Evolutionary conservation across 1,140 invertebrate genomes (phyloP), one percentile per base, ranked within the genome.

Genomic region (Drosophila sp.): DNA sequence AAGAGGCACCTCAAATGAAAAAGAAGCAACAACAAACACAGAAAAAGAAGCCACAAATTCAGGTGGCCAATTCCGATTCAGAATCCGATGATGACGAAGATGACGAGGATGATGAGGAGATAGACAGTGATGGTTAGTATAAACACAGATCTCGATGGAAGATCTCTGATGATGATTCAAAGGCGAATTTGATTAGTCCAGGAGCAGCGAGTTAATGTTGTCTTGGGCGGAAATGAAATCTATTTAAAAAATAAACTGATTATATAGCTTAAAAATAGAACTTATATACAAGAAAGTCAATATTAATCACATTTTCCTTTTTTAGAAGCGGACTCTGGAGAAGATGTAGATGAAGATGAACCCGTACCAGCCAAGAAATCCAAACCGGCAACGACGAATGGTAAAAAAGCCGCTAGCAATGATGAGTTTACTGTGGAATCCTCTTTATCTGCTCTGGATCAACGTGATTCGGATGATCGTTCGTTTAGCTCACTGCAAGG

Each of bases 401-500:
- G 75, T 30, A 77, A 85, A 33, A 50, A 27, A 23, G 11, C 63
- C 0, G 2, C 32, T n/a, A 29, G 35, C 1, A 82, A 82, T 40
- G 89, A 90, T 60, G 84, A 84, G 0, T 86, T 87, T 11, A 74
- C 76, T 1, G 84, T 87, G 27, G 94, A 78, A 77, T 95, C 95
- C 95, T 76, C 95, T 94, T 44, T 86, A 3, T 41, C 79, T 11
- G 82, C 85, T 0, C 50, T 91, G 35, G 80, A 76, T n/a, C 55
- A 72, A 94, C 95, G 57, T 94, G 95, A 66, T 91, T 93, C 75
- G 67, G 95, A 76, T 93, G 75, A 94, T 93, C 62, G 94, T 93
- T 77, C 93, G 92, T 97, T 97, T 91, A 91, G 93, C 38, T 92
- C 94, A 1, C 86, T 97, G 0, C 94, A 95, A 81, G 94, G 93